A percentile compares a stretch with the other conserved stretches of the same genome.
Evolutionary conservation across 2,888 invertebrate species (phyloP).

Genomic region (Aelia acuminata): DNA sequence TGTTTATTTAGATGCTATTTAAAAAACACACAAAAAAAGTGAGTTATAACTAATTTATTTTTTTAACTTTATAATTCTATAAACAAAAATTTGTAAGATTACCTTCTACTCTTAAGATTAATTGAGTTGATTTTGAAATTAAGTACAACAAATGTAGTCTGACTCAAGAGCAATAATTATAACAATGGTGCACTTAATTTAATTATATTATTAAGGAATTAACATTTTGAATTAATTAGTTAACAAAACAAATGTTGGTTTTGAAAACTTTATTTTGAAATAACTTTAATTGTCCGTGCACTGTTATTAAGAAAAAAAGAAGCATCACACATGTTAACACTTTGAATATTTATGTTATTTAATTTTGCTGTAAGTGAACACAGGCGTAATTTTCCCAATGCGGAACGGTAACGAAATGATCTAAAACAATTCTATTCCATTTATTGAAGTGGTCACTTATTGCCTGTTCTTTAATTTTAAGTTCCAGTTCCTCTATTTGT

Average conservation of each 20-base stretch:
- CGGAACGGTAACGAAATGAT: constrained; percentile 8
- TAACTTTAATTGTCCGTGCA: not conserved
- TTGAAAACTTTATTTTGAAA: not conserved
- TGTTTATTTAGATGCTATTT: constrained; percentile 12
- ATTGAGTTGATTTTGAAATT: constrained; percentile 24
- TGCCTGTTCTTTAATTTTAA: constrained; percentile 50
- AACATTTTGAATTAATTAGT: constrained; percentile 5
- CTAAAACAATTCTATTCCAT: not conserved
- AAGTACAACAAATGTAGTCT: constrained; percentile 13
- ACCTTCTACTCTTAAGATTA: not conserved
- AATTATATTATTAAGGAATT: constrained; percentile 14
- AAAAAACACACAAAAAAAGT: not conserved
- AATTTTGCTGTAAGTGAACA: constrained; percentile 13
- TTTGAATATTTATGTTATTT: constrained; percentile 20
- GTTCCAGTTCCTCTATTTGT: constrained; percentile 57
- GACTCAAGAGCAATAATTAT: constrained; percentile 27
- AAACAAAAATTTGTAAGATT: constrained; percentile 7
- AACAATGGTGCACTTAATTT: constrained; percentile 47
- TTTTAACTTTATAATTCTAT: constrained; percentile 22
- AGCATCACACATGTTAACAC: constrained; percentile 20
- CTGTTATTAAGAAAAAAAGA: constrained; percentile 1
- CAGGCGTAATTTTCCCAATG: not conserved
- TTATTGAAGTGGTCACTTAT: constrained; percentile 1
- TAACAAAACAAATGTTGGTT: constrained; percentile 9
- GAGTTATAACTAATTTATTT: constrained; percentile 48